Evolutionary conservation across 2,888 invertebrate species (phyloP).

Genomic region (Gymnoscelis rufifasciata): DNA sequence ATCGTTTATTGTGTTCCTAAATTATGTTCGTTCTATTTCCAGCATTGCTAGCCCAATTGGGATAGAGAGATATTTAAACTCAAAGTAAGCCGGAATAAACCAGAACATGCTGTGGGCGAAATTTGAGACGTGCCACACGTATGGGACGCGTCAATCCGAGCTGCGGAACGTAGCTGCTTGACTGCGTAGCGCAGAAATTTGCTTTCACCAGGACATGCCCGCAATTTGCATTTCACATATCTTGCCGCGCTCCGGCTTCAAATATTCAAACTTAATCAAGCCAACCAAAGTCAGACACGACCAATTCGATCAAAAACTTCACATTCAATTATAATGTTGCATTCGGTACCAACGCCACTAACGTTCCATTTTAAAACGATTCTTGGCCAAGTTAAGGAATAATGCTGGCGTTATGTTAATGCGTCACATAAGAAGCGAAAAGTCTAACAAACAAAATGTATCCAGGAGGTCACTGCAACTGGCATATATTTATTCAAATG

Average conservation of each 20-base stretch:
- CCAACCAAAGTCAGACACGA: conserved; percentile 27
- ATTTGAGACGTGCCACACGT: conserved; percentile 25
- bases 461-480: conserved; percentile 54
- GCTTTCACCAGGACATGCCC: conserved; percentile 48
- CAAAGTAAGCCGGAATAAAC: conserved; percentile 17
- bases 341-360: conserved; percentile 35
- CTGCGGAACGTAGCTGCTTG: conserved; percentile 43
- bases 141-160: conserved; percentile 39
- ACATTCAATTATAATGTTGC: conserved; percentile 36
- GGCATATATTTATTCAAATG: conserved; percentile 62
- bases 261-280: conserved; percentile 51
- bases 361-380: conserved; percentile 34
- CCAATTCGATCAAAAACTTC: conserved; percentile 32
- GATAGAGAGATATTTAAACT: conserved; percentile 31
- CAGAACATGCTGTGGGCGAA: conserved; percentile 20
- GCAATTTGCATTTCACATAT: conserved; percentile 51
- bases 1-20: conserved; percentile 35
- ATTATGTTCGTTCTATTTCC: conserved; percentile 38
- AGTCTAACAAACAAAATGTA: conserved; percentile 38
- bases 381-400: conserved; percentile 38
- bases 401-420: conserved; percentile 50
- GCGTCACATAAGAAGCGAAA: conserved; percentile 37
- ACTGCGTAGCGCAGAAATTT: conserved; percentile 49
- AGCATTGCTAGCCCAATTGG: conserved; percentile 28
- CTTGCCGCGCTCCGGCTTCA: conserved; percentile 41